phyloP scores from a whole-genome alignment of 2,797 vertebrate genomes.

The Spinus pinus region DNA sequence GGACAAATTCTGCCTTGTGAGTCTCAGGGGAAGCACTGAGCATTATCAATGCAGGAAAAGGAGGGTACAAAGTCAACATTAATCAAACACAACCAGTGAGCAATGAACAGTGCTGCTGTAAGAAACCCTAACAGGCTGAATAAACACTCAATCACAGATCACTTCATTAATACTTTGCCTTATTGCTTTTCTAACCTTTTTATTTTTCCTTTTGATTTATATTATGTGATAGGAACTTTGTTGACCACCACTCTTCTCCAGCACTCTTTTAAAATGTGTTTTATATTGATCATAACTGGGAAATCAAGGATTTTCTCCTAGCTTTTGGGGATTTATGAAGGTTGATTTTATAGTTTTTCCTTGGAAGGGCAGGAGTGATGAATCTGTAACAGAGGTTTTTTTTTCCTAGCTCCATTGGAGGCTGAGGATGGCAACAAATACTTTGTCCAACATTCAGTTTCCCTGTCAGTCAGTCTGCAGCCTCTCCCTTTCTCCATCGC shows the following conservation, averaged over 20 bases:
- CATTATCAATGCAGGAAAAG: background rate
- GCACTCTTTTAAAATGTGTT: background rate
- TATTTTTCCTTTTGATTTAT: background rate
- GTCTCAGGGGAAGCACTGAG: background rate
- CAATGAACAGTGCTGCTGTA: background rate
- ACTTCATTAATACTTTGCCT: background rate
- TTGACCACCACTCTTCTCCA: background rate
- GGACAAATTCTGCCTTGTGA: background rate
- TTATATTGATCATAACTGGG: background rate
- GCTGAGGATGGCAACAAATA: background rate
- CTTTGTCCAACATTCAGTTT: fast-evolving
- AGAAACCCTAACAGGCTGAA: background rate
- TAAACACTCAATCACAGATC: background rate
- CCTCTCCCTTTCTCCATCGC: background rate
- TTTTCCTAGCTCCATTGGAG: background rate
- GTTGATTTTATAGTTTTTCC: background rate
- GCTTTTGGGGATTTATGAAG: background rate
- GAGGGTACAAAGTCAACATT: background rate
- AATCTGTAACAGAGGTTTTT: background rate
- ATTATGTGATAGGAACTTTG: background rate
- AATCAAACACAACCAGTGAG: background rate
- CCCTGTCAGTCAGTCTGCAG: background rate
- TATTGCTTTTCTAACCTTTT: background rate
- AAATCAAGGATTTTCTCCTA: background rate
- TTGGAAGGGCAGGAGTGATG: background rate